phyloP scores from a whole-genome alignment of 2,797 vertebrate genomes.

The Chrysocyon brachyurus region DNA sequence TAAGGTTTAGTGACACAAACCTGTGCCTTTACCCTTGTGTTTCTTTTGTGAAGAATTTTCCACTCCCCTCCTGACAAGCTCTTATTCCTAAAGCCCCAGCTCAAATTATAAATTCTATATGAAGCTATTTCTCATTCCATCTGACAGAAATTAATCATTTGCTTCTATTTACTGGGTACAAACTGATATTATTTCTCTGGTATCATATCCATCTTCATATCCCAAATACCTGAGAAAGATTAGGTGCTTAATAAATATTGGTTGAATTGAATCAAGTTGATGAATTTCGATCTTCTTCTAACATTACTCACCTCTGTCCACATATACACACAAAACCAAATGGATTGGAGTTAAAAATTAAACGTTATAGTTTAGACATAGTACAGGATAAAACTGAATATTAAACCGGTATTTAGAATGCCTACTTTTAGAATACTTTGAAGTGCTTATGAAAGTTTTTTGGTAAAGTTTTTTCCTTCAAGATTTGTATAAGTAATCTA shows the following conservation, averaged over 20 bases:
- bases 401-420: neutral
- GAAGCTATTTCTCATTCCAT: slow-evolving; percentile 45
- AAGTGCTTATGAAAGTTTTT: neutral
- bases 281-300: slow-evolving; percentile 37
- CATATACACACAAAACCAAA: neutral
- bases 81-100: slow-evolving; percentile 44
- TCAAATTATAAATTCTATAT: slow-evolving; percentile 58
- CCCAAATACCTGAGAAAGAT: slow-evolving; percentile 12
- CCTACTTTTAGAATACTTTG: neutral
- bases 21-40: neutral
- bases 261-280: slow-evolving; percentile 31
- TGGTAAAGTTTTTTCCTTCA: neutral
- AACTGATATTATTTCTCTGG: slow-evolving; percentile 21
- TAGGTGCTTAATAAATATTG: slow-evolving; percentile 60
- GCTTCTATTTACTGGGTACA: neutral
- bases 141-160: slow-evolving; percentile 49
- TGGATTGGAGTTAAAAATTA: neutral
- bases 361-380: slow-evolving; percentile 25
- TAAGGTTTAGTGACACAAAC: neutral
- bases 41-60: slow-evolving; percentile 39
- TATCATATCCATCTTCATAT: slow-evolving; percentile 47
- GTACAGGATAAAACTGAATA: neutral
- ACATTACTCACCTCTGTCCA: neutral
- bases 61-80: neutral
- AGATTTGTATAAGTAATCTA: neutral